phyloP scores from a whole-genome alignment of 1,140 invertebrate genomes.

The Charaxes varanes region DNA sequence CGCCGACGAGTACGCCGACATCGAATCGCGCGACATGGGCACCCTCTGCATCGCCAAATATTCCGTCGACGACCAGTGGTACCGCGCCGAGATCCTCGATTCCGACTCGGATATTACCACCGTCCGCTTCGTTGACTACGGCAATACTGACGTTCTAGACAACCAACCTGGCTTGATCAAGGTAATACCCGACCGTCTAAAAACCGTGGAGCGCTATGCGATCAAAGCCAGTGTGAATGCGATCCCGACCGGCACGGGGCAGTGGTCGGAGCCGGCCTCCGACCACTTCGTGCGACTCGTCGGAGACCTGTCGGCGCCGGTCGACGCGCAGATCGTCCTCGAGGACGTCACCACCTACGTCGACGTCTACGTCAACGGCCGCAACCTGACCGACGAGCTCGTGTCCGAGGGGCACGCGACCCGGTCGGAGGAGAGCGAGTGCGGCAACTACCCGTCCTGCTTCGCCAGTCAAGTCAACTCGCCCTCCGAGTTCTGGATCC shows the following conservation, averaged over 20 bases:
- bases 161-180: slow-evolving; percentile 76
- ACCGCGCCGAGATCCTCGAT: slow-evolving; percentile 86
- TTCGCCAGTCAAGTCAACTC: slow-evolving; percentile 81
- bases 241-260: slow-evolving; percentile 75
- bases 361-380: slow-evolving; percentile 76
- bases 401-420: slow-evolving; percentile 72
- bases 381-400: slow-evolving; percentile 77
- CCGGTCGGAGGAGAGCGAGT: slow-evolving; percentile 65
- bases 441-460: slow-evolving; percentile 71
- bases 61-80: slow-evolving; percentile 84
- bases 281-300: slow-evolving; percentile 75
- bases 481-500: slow-evolving; percentile 82
- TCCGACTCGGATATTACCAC: slow-evolving; percentile 80
- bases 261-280: slow-evolving; percentile 79
- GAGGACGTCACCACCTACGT: slow-evolving; percentile 79
- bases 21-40: slow-evolving; percentile 76
- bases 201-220: slow-evolving; percentile 74
- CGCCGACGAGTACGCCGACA: slow-evolving; percentile 59
- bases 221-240: slow-evolving; percentile 79
- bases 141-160: slow-evolving; percentile 82
- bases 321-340: slow-evolving; percentile 72
- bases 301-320: slow-evolving; percentile 48
- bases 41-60: slow-evolving; percentile 83
- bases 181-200: slow-evolving; percentile 73
- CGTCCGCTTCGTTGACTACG: slow-evolving; percentile 89